Conservation (phyloP, 1,140 invertebrate species). For the Bombus waltoni region DNA sequence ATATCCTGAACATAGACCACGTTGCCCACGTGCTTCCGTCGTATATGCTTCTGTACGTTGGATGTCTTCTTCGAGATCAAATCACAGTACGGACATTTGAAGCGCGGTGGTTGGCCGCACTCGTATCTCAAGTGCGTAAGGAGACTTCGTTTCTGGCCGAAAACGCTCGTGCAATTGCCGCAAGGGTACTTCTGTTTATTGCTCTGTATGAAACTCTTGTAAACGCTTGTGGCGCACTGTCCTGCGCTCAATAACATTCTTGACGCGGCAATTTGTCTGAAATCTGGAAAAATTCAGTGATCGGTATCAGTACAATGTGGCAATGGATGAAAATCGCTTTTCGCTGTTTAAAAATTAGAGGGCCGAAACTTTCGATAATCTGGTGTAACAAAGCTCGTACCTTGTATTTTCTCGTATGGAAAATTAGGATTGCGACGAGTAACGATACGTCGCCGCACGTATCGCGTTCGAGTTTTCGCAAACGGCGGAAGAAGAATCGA, state of each 20-base stretch:
- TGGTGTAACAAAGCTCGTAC: background rate
- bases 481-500: background rate
- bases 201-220: slow-evolving; percentile 11
- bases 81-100: slow-evolving; percentile 83
- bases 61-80: slow-evolving; percentile 78
- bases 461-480: background rate
- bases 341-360: background rate
- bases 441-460: background rate
- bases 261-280: slow-evolving; percentile 13
- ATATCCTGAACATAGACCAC: slow-evolving; percentile 65
- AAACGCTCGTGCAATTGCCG: slow-evolving; percentile 83
- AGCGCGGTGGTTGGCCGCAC: slow-evolving; percentile 83
- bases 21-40: slow-evolving; percentile 63
- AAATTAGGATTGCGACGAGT: background rate
- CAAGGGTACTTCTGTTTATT: slow-evolving; percentile 82
- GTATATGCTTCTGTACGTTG: slow-evolving; percentile 74
- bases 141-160: slow-evolving; percentile 83
- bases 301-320: background rate
- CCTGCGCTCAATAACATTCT: slow-evolving; percentile 20
- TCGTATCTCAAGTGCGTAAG: slow-evolving; percentile 83
- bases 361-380: background rate
- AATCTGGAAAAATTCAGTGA: slow-evolving; percentile 39
- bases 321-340: background rate
- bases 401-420: background rate
- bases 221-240: slow-evolving; percentile 15